These are phyloP conservation scores for Amazona guildingii DNA, from an alignment of 2,113 vertebrate genomes.

Conservation along the genomic window DNA sequence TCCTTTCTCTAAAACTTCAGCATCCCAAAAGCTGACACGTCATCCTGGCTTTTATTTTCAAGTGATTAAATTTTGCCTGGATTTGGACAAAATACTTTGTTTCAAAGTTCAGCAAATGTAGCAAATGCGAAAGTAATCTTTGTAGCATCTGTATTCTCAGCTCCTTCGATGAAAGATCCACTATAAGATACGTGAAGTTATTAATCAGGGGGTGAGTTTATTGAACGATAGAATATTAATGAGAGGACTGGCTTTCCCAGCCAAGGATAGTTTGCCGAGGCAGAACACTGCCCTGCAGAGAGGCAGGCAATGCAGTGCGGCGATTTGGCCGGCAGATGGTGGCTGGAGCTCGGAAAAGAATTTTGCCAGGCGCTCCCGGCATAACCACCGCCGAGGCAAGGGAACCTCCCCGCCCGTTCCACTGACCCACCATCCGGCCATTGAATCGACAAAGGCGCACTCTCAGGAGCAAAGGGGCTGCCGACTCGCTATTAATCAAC, in stretches of 20 bases:
- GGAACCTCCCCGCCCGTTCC: neutral
- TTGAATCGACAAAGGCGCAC: neutral
- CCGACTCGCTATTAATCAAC: fast-evolving
- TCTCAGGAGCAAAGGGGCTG: neutral
- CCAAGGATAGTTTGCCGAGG: too few species aligned
- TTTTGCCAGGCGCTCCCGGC: neutral
- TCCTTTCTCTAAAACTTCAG: neutral
- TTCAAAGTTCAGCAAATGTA: neutral
- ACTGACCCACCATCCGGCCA: fast-evolving
- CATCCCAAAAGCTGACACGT: neutral
- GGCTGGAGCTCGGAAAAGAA: neutral
- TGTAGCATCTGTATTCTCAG: neutral
- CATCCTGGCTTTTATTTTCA: neutral
- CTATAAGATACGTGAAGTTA: neutral
- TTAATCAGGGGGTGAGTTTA: neutral
- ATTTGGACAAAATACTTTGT: neutral
- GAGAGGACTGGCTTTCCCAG: neutral
- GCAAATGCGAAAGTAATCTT: neutral
- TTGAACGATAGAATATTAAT: fast-evolving
- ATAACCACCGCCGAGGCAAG: fast-evolving
- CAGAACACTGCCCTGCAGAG: neutral
- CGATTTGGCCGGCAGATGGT: slow-evolving; percentile 44
- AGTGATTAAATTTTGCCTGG: neutral
- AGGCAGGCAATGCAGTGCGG: neutral
- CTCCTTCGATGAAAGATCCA: neutral